Evolutionary conservation across 1,140 invertebrate species (phyloP), one percentile per base, ranked within the genome.

Genomic region (Euwallacea similis): DNA sequence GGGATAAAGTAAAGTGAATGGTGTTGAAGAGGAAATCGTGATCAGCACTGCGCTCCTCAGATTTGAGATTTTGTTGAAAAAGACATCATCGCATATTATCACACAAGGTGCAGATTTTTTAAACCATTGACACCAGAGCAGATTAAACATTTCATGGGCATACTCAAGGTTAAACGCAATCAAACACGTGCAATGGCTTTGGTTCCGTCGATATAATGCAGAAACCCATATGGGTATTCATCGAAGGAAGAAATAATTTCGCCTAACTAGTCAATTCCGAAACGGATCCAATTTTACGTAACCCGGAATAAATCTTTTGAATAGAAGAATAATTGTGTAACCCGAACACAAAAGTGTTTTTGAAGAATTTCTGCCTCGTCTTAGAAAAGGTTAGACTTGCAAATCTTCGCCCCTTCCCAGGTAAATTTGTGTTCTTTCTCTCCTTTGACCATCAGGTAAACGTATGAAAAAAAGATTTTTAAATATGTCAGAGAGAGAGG

Each of bases 271-370:
- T 72, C 69, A 66, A 71, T 71, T 71, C 59, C 53, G 9, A 33
- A 59, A 71, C 59, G 71, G 71, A 71, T 72, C 71, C 42, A 64
- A 69, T 69, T 73, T 73, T 73, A 64, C 64, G 58, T 73, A 73
- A 73, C 71, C 61, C 61, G 10, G 70, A 33, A 66, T 66, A 67
- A 66, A 63, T 55, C 61, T 44, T 2, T 53, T 67, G 70, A 72
- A 72, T 70, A 72, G 65, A 66, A 67, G 70, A 72, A 72, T 72
- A 72, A 72, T 72, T 72, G 70, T 72, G 70, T 69, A 73, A 73
- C 71, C 71, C 71, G 71, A 73, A 73, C 71, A 73, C 71, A 73
- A 73, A 73, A 69, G 66, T 69, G 60, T 73, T 73, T 73, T 69
- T 68, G 55, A 60, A 66, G 13, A 44, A 62, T 58, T 33, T 33